Percentiles rank a stretch among this genome's conserved stretches.
Conservation (phyloP, 1,140 invertebrate species). For the Goniozus legneri region DNA sequence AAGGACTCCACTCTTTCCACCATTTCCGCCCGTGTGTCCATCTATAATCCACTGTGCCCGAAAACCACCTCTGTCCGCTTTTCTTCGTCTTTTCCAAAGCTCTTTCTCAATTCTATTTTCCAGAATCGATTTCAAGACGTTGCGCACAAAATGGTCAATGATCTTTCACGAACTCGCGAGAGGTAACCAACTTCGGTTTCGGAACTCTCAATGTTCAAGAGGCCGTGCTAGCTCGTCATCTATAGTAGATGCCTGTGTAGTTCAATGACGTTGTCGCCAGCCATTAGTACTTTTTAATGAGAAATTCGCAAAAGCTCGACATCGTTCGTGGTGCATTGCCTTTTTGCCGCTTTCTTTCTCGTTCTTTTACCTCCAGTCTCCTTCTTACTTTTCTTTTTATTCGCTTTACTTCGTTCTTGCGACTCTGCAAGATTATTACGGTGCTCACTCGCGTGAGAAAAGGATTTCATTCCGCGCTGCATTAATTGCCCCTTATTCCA, state of each 20-base stretch:
- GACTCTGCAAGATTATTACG: background rate
- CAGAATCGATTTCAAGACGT: too few relatives aligned
- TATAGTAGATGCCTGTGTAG: too few relatives aligned
- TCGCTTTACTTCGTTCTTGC: too few relatives aligned
- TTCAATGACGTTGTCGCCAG: conserved; percentile 4
- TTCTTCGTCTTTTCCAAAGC: too few relatives aligned
- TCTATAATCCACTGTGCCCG: too few relatives aligned
- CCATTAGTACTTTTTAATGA: conserved; percentile 14
- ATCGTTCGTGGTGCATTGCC: background rate
- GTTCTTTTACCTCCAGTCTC: background rate
- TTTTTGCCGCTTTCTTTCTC: background rate
- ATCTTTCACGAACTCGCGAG: conserved; percentile 20
- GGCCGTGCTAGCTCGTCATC: conserved; percentile 16
- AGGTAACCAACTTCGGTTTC: conserved; percentile 16
- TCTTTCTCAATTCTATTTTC: conserved; percentile 20
- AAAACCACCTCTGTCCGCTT: conserved; percentile 3
- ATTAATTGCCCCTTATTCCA: background rate
- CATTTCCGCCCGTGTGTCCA: too few relatives aligned
- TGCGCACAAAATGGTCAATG: too few relatives aligned
- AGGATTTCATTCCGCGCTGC: background rate
- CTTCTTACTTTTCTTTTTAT: too few relatives aligned
- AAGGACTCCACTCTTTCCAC: background rate
- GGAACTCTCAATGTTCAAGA: conserved; percentile 21
- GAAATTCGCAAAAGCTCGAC: background rate
- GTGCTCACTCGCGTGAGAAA: background rate